Percentiles rank a stretch among this genome's conserved stretches.
These are phyloP conservation scores for Cliona cf. orientalis DNA, from an alignment of 37 sponge, comb jelly and placozoan species.

Conservation along the genomic window DNA sequence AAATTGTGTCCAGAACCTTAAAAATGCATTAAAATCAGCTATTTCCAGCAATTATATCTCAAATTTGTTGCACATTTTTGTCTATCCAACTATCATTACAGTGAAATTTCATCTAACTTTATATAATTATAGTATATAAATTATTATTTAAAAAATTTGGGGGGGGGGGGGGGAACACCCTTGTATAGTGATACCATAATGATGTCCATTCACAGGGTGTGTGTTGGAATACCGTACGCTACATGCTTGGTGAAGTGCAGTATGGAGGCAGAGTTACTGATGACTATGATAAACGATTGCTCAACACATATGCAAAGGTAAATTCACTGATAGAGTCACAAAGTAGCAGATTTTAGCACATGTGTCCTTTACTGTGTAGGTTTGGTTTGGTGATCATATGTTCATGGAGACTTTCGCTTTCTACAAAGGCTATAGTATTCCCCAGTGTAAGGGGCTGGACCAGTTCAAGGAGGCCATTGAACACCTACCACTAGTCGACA, in stretches of 20 bases:
- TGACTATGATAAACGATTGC: slow-evolving; percentile 96
- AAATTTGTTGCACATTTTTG: no score
- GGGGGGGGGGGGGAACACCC: no score
- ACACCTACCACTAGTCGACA: slow-evolving; percentile 92
- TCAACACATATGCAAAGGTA: slow-evolving; percentile 94
- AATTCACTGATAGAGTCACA: neutral
- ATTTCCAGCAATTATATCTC: no score
- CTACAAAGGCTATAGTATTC: slow-evolving; percentile 96
- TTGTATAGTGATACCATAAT: no score
- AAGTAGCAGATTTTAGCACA: neutral
- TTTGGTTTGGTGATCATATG: slow-evolving; percentile 98
- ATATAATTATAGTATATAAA: neutral
- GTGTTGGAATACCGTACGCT: slow-evolving; percentile 98
- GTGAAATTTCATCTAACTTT: neutral
- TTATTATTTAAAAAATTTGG: no score
- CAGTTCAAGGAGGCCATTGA: slow-evolving; percentile 92
- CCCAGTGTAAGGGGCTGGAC: slow-evolving; percentile 78
- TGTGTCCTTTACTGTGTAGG: slow-evolving; percentile 37
- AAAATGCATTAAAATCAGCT: no score
- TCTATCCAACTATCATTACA: no score
- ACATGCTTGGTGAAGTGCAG: slow-evolving; percentile 99
- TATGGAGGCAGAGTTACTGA: slow-evolving; percentile 99
- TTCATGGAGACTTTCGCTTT: slow-evolving; percentile 79
- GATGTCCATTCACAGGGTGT: slow-evolving; percentile 91
- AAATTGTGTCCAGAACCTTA: no score